Base-by-base conservation (phyloP, 2,797 vertebrate species). In the Xenopus petersii region DNA sequence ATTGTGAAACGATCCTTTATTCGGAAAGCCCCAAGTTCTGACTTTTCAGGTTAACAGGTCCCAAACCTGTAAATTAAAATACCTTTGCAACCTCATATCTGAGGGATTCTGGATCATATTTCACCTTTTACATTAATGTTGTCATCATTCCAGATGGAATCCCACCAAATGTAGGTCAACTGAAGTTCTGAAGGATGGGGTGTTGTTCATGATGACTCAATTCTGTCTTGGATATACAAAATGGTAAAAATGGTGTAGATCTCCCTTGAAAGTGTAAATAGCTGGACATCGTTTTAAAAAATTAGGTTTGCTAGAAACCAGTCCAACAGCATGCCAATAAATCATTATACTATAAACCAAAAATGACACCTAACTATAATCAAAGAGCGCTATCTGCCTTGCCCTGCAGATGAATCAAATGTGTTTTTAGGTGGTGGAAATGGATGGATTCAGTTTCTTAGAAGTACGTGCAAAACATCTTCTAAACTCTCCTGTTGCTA, bases 371-470 rank as follows among this genome's bases (percentile, higher is more conserved):
- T 30, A 75, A 17, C 46, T n/a, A 64, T 64, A 46, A 64, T 46
- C 62, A 24, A 26, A 64, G 30, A 2, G 2, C 61, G 59, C 46
- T 33, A 15, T n/a, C 16, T 71, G 48, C 42, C 26, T 17, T 66
- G 42, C 68, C 7, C 8, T 47, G 47, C 7, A 51, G 51, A 65
- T 75, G 51, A 76, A 56, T 71, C 55, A 76, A 59, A 64, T 65
- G 47, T 70, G 67, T 75, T 74, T 74, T 68, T 42, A 67, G n/a
- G 16, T 51, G 42, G n/a, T 51, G 47, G 12, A 26, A 60, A 67
- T 62, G 68, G 48, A 62, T 62, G 17, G 65, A 12, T 10, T 12
- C 1, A 36, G 59, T 74, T 49, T 68, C 13, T 68, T 21, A 68
- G 17, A 47, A 24, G 13, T 21, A 24, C 47, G 15, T 59, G 21